Percentiles rank a stretch among this genome's conserved stretches.
Evolutionary conservation across 2,888 invertebrate species (phyloP).

Genomic region (Ennomos quercinarius): DNA sequence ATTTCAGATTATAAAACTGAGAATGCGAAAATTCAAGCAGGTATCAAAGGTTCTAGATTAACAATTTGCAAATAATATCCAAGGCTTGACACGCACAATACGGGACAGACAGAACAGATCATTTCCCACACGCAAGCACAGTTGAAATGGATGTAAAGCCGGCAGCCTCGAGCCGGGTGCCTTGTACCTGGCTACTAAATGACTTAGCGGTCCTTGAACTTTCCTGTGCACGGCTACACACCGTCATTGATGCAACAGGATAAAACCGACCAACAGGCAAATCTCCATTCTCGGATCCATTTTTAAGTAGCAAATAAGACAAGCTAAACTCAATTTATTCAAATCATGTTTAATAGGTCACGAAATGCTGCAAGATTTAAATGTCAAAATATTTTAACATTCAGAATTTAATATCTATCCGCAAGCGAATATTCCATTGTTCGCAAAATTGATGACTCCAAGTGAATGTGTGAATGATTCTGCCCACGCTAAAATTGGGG

Average conservation of each 20-base stretch:
- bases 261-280: slow-evolving; percentile 36
- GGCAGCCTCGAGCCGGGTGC: slow-evolving; percentile 57
- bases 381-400: slow-evolving; percentile 34
- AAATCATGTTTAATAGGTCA: slow-evolving; percentile 37
- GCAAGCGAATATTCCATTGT: slow-evolving; percentile 23
- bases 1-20: too few species aligned
- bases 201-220: slow-evolving; percentile 70
- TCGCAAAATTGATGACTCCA: slow-evolving; percentile 16
- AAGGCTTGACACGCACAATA: slow-evolving; percentile 40
- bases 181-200: slow-evolving; percentile 69
- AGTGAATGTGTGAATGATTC: slow-evolving; percentile 4
- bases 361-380: slow-evolving; percentile 36
- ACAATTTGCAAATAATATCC: slow-evolving; percentile 35
- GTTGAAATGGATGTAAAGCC: slow-evolving; percentile 53
- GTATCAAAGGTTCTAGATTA: slow-evolving; percentile 18
- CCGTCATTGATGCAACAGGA: slow-evolving; percentile 54
- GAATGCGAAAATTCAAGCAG: background rate
- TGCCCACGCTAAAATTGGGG: slow-evolving; percentile 9
- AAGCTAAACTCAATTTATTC: slow-evolving; percentile 25
- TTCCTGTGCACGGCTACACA: slow-evolving; percentile 46
- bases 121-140: slow-evolving; percentile 62
- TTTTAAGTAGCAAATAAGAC: slow-evolving; percentile 21
- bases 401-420: slow-evolving; percentile 17
- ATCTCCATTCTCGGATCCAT: slow-evolving; percentile 15
- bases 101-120: slow-evolving; percentile 54